Conservation (phyloP, 2,113 vertebrate species). For the Phalacrocorax aristotelis region DNA sequence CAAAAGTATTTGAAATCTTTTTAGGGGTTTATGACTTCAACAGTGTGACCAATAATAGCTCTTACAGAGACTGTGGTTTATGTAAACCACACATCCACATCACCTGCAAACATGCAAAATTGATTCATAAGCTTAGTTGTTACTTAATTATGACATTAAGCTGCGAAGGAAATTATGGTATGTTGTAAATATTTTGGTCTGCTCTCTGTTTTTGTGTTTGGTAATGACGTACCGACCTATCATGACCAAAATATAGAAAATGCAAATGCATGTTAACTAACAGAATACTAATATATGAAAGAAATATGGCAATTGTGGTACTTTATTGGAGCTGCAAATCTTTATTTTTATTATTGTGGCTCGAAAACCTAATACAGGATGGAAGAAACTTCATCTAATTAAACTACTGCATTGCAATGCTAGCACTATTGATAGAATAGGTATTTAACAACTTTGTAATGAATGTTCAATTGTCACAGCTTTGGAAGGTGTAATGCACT, state of each 20-base stretch:
- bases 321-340: constrained; percentile 42
- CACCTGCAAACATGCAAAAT: neutral
- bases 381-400: constrained; percentile 61
- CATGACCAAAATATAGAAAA: constrained; percentile 29
- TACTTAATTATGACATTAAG: constrained; percentile 28
- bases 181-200: constrained; percentile 52
- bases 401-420: constrained; percentile 19
- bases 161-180: neutral
- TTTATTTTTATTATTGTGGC: constrained; percentile 38
- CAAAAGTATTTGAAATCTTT: neutral
- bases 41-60: neutral
- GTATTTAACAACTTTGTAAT: constrained; percentile 4
- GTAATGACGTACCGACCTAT: constrained; percentile 22
- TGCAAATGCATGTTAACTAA: constrained; percentile 29
- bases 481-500: neutral
- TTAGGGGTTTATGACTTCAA: neutral
- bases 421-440: neutral
- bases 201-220: constrained; percentile 11
- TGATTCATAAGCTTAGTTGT: neutral
- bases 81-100: neutral
- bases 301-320: neutral
- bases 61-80: neutral
- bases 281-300: constrained; percentile 54
- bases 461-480: neutral
- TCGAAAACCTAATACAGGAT: constrained; percentile 30